Percentiles rank a stretch among this genome's conserved stretches.
These are phyloP conservation scores for Epistrophe grossulariae DNA, from an alignment of 2,888 invertebrate species.

Conservation along the genomic window DNA sequence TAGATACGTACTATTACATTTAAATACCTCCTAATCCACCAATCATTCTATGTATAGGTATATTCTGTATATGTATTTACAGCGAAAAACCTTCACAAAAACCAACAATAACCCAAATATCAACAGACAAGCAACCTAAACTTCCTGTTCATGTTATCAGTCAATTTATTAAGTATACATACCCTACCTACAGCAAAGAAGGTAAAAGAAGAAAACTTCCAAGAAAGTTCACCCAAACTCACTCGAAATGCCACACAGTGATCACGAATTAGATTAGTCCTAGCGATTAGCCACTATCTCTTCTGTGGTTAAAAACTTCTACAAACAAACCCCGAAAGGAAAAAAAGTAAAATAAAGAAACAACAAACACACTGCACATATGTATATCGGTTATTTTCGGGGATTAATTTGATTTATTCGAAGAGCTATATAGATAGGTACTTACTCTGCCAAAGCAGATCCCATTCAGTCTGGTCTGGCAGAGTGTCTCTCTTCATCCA, in stretches of 20 bases:
- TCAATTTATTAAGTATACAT: neutral
- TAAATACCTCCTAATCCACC: neutral
- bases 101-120: neutral
- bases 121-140: neutral
- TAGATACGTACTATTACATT: too few species aligned
- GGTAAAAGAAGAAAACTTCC: neutral
- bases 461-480: slow-evolving; percentile 26
- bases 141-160: slow-evolving; percentile 1
- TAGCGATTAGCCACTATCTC: slow-evolving; percentile 47
- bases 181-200: too few species aligned
- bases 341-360: slow-evolving; percentile 9
- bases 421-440: neutral
- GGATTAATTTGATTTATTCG: slow-evolving; percentile 56
- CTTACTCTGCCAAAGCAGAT: neutral
- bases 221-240: slow-evolving; percentile 15
- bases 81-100: neutral
- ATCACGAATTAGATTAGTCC: slow-evolving; percentile 42
- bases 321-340: neutral
- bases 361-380: neutral
- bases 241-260: slow-evolving; percentile 32
- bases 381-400: slow-evolving; percentile 14
- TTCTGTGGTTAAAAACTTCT: slow-evolving; percentile 30
- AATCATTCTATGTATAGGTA: neutral
- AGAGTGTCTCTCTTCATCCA: neutral
- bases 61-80: neutral